Conservation (phyloP, 2,797 vertebrate genomes). For the Apodemus agrarius region DNA sequence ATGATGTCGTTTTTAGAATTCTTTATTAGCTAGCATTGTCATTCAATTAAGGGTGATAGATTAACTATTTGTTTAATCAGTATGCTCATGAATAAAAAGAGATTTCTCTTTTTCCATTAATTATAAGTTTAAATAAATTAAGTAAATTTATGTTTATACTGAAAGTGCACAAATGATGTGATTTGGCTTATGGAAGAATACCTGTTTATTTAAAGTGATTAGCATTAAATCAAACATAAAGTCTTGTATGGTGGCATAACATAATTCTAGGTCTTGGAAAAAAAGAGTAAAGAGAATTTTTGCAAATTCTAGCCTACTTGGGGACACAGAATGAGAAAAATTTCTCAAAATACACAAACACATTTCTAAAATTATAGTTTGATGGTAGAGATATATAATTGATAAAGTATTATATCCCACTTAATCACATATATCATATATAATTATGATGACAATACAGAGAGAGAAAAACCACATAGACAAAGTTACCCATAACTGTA, state of each 20-base stretch:
- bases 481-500: slow-evolving; percentile 40
- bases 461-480: background rate
- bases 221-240: background rate
- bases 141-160: slow-evolving; percentile 4
- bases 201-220: background rate
- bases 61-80: slow-evolving; percentile 15
- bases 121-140: slow-evolving; percentile 33
- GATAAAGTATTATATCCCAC: background rate
- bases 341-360: background rate
- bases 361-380: background rate
- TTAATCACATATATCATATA: background rate
- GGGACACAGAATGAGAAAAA: background rate
- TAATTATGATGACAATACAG: too few relatives aligned
- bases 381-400: background rate
- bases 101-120: slow-evolving; percentile 24
- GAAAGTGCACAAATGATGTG: slow-evolving; percentile 11
- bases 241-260: background rate
- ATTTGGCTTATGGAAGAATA: background rate
- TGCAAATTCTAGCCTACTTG: background rate
- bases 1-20: background rate
- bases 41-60: slow-evolving; percentile 16
- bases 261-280: background rate
- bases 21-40: background rate
- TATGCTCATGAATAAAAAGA: slow-evolving; percentile 8
- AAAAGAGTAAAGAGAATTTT: background rate